These are phyloP conservation scores for Lasioglossum oenotherae DNA, from an alignment of 2,888 invertebrate species.

Conservation along the genomic window DNA sequence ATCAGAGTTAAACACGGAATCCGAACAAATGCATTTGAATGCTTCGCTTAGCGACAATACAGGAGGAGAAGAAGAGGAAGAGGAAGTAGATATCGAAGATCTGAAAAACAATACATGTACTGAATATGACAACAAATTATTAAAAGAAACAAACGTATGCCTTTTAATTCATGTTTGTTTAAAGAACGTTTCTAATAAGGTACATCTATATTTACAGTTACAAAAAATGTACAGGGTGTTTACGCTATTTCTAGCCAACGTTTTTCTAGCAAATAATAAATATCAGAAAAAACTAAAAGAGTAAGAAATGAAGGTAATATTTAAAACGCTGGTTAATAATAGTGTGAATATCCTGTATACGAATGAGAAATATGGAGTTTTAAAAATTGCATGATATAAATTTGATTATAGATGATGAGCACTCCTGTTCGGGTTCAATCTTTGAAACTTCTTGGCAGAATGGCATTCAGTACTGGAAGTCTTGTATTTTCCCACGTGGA, in stretches of 20 bases:
- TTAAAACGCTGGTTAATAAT: not conserved
- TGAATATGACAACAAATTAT: slow-evolving; percentile 45
- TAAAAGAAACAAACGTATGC: slow-evolving; percentile 46
- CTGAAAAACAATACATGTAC: slow-evolving; percentile 44
- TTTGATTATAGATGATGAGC: slow-evolving; percentile 70
- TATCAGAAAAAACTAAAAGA: not conserved
- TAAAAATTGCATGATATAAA: slow-evolving; percentile 19
- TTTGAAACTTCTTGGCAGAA: slow-evolving; percentile 87
- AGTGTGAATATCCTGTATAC: not conserved
- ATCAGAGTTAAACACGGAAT: slow-evolving; percentile 47
- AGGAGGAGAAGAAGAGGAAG: slow-evolving; percentile 70
- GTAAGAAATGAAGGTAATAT: not conserved
- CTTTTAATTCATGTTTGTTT: slow-evolving; percentile 84
- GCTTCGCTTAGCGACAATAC: slow-evolving; percentile 40
- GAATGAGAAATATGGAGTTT: not conserved
- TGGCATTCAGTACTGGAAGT: slow-evolving; percentile 85
- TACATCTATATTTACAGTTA: slow-evolving; percentile 14
- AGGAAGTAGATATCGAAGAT: slow-evolving; percentile 71
- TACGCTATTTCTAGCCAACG: not conserved
- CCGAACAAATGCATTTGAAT: slow-evolving; percentile 31
- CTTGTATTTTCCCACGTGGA: slow-evolving; percentile 85
- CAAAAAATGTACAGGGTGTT: not conserved
- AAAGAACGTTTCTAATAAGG: slow-evolving; percentile 74
- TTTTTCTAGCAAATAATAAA: not conserved
- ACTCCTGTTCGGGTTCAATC: slow-evolving; percentile 92